phyloP scores from a whole-genome alignment of 2,888 invertebrate species.

The Dastarcus helophoroides region DNA sequence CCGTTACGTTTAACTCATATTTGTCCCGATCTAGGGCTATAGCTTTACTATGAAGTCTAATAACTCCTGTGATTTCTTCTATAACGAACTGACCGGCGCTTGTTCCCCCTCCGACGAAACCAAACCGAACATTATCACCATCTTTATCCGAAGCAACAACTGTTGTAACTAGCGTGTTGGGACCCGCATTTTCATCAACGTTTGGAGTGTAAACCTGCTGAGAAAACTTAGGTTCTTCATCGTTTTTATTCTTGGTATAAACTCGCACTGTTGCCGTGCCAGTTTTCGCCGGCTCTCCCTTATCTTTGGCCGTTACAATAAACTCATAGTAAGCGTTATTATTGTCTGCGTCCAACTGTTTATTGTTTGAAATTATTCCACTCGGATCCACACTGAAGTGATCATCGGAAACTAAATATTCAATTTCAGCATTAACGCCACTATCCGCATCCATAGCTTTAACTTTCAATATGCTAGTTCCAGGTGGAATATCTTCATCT shows the following conservation, averaged over 20 bases:
- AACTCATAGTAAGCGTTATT: slow-evolving; percentile 96
- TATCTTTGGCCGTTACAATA: slow-evolving; percentile 86
- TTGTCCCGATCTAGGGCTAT: slow-evolving; percentile 85
- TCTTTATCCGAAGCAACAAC: slow-evolving; percentile 96
- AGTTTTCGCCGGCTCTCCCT: slow-evolving; percentile 85
- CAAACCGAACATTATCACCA: slow-evolving; percentile 90
- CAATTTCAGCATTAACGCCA: slow-evolving; percentile 89
- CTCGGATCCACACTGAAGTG: slow-evolving; percentile 90
- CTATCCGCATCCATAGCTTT: slow-evolving; percentile 94
- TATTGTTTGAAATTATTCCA: slow-evolving; percentile 86
- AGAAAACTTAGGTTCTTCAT: slow-evolving; percentile 93
- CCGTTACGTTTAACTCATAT: slow-evolving; percentile 93
- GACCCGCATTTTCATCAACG: slow-evolving; percentile 91
- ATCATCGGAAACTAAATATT: slow-evolving; percentile 83
- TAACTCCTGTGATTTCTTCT: slow-evolving; percentile 90
- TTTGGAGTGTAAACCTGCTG: slow-evolving; percentile 95
- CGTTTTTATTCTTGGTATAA: slow-evolving; percentile 97
- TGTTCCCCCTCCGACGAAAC: slow-evolving; percentile 81
- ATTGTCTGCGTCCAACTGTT: slow-evolving; percentile 89
- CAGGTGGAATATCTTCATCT: slow-evolving; percentile 86
- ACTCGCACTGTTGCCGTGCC: slow-evolving; percentile 89
- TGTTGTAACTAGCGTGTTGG: slow-evolving; percentile 89
- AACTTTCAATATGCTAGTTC: slow-evolving; percentile 86
- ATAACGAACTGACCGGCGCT: slow-evolving; percentile 89
- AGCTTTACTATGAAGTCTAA: slow-evolving; percentile 75